Conservation (phyloP, 92 coral and sea anemone genomes). For the Zoanthus sociatus region DNA sequence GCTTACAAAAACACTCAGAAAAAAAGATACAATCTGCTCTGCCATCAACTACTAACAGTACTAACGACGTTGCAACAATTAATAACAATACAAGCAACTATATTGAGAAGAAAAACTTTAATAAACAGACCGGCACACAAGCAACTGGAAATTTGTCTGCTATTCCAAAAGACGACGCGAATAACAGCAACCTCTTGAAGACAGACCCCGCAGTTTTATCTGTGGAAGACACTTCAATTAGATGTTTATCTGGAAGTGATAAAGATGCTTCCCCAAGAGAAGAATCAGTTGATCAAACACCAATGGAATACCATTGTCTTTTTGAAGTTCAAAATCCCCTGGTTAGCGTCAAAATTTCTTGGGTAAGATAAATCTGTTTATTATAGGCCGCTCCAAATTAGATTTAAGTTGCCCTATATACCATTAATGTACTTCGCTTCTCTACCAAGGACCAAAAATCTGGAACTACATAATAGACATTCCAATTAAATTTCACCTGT, state of each 20-base stretch:
- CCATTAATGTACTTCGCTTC: too few relatives aligned
- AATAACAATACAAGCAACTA: neutral
- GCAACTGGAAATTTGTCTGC: neutral
- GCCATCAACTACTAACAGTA: too few relatives aligned
- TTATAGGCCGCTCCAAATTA: neutral
- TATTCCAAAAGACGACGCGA: neutral
- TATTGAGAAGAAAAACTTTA: neutral
- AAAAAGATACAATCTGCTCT: neutral
- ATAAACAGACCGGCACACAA: neutral
- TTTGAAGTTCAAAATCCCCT: conserved; percentile 26
- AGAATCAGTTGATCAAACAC: neutral
- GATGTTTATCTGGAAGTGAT: neutral
- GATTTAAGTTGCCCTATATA: too few relatives aligned
- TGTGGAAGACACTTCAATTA: neutral
- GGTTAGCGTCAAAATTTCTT: conserved; percentile 15
- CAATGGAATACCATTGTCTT: neutral
- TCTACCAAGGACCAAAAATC: too few relatives aligned
- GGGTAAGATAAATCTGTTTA: conserved; percentile 9
- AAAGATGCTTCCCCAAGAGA: neutral
- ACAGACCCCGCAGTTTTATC: neutral
- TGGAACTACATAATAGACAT: too few relatives aligned
- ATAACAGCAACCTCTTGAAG: neutral
- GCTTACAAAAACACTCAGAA: neutral
- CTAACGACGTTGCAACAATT: neutral
- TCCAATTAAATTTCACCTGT: too few relatives aligned